Base-by-base conservation (phyloP, 2,888 invertebrate genomes). In the Acleris laterana region DNA sequence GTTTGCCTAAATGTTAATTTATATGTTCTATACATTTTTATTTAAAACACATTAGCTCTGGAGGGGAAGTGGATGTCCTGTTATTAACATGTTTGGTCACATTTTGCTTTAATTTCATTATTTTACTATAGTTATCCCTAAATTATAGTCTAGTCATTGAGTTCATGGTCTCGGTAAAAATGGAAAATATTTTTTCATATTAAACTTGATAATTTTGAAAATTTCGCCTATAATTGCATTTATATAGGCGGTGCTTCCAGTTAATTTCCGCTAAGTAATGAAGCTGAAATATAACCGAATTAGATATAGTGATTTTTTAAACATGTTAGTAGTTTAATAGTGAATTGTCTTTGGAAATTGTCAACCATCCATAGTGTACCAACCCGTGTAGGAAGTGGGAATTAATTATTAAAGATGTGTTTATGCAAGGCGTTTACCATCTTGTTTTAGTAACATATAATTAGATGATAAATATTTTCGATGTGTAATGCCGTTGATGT, bases 101-200 rank as follows among this genome's bases (percentile, higher is more conserved):
- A 61, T 57, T 51, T 48, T 51, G 62, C 61, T 62, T 66, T 66
- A 61, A 57, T 57, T 38, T 62, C 19, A 59, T 55, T 59, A 19
- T 55, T 42, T 25, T 62, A 56, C 32, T 57, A 19, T 56, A 51
- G 28, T 49, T 56, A 44, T 58, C 32, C 28, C 16, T 63, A 44
- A 60, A 55, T 63, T 56, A 48, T 66, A 57, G 58, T 59, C 66
- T 66, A 66, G 66, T 66, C 66, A 66, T 57, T 61, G 56, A 51
- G 61, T 62, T 66, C 59, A 62, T 57, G 56, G 56, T 66, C 61
- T 62, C 17, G 42, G 28, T 49, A 20, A 38, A 32, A 38, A 57
- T 59, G 50, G 38, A 28, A 61, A 51, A 57, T 62, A 32, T 52
- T 38, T 46, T 16, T 13, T 48, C 13, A 16, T 28, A 44, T 28